A percentile compares a stretch with the other conserved stretches of the same genome.
Evolutionary conservation across 2,888 invertebrate genomes (phyloP).

Genomic region (Tholera decimalis): DNA sequence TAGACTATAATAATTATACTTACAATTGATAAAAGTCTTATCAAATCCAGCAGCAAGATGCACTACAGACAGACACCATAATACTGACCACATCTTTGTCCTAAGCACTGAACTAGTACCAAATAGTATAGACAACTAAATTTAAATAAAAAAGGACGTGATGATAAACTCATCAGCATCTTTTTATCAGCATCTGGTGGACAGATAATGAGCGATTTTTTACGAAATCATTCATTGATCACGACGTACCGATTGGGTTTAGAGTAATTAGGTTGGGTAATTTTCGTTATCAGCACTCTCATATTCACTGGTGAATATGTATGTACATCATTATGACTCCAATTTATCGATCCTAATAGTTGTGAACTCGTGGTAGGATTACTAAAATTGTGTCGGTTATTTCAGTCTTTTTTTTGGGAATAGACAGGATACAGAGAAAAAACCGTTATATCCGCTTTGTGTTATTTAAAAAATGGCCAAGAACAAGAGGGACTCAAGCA

Average conservation of each 20-base stretch:
- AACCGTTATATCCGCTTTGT: too few species aligned
- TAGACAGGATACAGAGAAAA: too few species aligned
- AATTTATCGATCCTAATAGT: too few species aligned
- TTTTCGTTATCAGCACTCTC: background rate
- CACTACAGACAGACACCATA: conserved; percentile 65
- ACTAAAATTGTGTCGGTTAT: too few species aligned
- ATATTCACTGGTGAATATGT: too few species aligned
- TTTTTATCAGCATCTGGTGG: conserved; percentile 44
- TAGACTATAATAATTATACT: too few species aligned
- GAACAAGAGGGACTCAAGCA: too few species aligned
- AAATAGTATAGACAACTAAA: background rate
- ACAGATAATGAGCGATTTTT: conserved; percentile 32
- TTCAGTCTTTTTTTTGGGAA: too few species aligned
- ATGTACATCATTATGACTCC: too few species aligned
- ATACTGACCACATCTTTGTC: conserved; percentile 72
- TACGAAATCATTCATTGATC: conserved; percentile 18
- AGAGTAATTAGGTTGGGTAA: conserved; percentile 29
- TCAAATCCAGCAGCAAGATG: conserved; percentile 58
- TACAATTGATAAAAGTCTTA: conserved; percentile 77
- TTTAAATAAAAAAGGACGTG: conserved; percentile 60
- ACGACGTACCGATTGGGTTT: background rate
- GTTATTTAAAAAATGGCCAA: too few species aligned
- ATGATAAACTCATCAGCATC: conserved; percentile 41
- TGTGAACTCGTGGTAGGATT: too few species aligned
- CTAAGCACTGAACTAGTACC: conserved; percentile 22